Base-by-base conservation (phyloP, 2,888 invertebrate species). In the Halictus ligatus region DNA sequence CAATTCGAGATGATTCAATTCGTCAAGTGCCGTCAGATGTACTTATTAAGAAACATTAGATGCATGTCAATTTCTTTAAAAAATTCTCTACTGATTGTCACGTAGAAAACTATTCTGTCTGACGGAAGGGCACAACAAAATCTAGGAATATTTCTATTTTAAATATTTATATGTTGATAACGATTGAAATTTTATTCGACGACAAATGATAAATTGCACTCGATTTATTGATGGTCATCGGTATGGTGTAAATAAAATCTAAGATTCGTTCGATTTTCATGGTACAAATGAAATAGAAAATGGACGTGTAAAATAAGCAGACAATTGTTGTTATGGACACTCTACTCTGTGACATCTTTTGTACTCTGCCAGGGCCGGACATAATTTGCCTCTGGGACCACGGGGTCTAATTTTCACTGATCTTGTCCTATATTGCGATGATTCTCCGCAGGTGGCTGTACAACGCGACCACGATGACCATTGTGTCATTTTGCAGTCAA, bases 381-480 rank as follows among this genome's bases (percentile, higher is more conserved):
- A 96, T 0, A 93, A 89, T 84, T 92, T 94, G 3, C 94, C 95
- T 12, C 90, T 89, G 18, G 89, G 87, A 46, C 94, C 94, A 15
- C 90, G 88, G 0, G 94, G 94, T 71, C 92, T 89, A 13, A 95
- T 96, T 71, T 88, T 91, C 3, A 95, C 98, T 85, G 96, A 96
- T 80, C 98, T 95, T 1, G 97, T 97, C 46, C 98, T 96, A 94
- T 97, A 97, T 92, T 96, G 97, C 80, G 97, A 96, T 18, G 98
- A 97, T 29, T 97, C 95, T 18, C 98, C 98, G 93, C 99, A 99
- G 0, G 97, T 97, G n/a, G 97, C 97, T 0, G 98, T 98, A 95
- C 99, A 99, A 90, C 97, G 97, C 58, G 98, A 97, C 98, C 98
- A 98, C 18, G 96, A 94, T 6, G 97, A 97, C 98, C 98, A 98